Evolutionary conservation across 1,140 invertebrate genomes (phyloP), one percentile per base, ranked within the genome.

Genomic region (Triops longicaudatus): DNA sequence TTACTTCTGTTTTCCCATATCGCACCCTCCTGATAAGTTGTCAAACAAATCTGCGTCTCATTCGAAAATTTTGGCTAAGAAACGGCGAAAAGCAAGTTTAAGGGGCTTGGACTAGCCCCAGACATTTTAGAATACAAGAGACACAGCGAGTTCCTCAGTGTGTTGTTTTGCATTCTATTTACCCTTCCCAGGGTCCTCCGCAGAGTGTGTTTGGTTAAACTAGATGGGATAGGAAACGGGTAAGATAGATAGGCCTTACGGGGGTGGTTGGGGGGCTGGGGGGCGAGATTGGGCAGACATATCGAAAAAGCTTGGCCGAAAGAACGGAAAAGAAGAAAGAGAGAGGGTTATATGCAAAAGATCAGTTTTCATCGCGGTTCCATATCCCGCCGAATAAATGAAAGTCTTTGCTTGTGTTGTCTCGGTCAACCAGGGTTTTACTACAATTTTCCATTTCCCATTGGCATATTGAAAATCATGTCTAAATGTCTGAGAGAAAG

Each of bases 211-310:
- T 63, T 63, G 31, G 50, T 63, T 72, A 17, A 63, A 44, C 42
- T 37, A 0, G 43, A 77, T 72, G 81, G 80, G 1, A 77, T 79
- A 31, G 73, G 37, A 11, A 72, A 80, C 10, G 76, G 82, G 9
- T 72, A 63, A 2, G 77, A 80, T 27, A 43, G 82, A 42, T 80
- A 81, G 11, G 77, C 79, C 9, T 73, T 79, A 73, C 78, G 81
- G 74, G 41, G 76, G 43, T 78, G 76, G 31, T 37, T n/a, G 28
- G 63, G 28, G 37, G n/a, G 4, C n/a, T 28, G 74, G 78, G 14
- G 27, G 50, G 76, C n/a, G 77, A 78, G 41, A 42, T 43, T n/a
- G 44, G 26, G 50, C 26, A 71, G 28, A 63, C 28, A 43, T n/a
- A 44, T 42, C 27, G 71, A 43, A 28, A 43, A 44, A 76, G 71